Evolutionary conservation across 1,140 invertebrate genomes (phyloP).

Genomic region (Hydropsyche tenuis): DNA sequence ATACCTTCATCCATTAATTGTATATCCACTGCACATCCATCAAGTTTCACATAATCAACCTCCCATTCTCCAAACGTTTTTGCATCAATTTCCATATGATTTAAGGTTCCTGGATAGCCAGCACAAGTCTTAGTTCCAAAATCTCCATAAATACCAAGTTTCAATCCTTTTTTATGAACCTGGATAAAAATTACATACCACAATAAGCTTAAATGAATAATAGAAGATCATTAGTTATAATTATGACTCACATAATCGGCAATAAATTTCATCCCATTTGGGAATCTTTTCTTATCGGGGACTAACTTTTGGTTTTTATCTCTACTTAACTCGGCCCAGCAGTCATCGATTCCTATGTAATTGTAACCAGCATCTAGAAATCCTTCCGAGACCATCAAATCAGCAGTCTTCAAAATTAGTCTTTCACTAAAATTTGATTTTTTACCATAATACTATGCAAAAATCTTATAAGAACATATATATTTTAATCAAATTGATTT

Average conservation of each 20-base stretch:
- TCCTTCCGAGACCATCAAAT: conserved; percentile 78
- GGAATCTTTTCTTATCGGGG: conserved; percentile 79
- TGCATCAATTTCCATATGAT: conserved; percentile 69
- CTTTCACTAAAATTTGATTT: conserved; percentile 69
- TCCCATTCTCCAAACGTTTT: conserved; percentile 87
- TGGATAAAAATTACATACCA: background rate
- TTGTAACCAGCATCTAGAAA: conserved; percentile 83
- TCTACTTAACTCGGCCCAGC: conserved; percentile 78
- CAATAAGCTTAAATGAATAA: background rate
- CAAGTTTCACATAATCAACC: conserved; percentile 89
- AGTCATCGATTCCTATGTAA: conserved; percentile 89
- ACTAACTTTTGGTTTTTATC: conserved; percentile 71
- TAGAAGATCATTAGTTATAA: background rate
- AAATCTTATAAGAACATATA: no score
- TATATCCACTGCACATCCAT: conserved; percentile 81
- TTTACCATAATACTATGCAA: conserved; percentile 23
- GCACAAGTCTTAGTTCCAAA: conserved; percentile 84
- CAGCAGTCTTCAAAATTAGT: conserved; percentile 81
- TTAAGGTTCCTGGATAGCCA: conserved; percentile 84
- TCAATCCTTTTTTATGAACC: conserved; percentile 71
- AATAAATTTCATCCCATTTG: conserved; percentile 80
- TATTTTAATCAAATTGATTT: background rate
- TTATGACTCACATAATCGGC: conserved; percentile 77
- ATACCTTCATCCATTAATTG: conserved; percentile 62
- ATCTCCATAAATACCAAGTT: conserved; percentile 90